Evolutionary conservation across 2,888 invertebrate genomes (phyloP).

Genomic region (Tromatobia lineatoria): DNA sequence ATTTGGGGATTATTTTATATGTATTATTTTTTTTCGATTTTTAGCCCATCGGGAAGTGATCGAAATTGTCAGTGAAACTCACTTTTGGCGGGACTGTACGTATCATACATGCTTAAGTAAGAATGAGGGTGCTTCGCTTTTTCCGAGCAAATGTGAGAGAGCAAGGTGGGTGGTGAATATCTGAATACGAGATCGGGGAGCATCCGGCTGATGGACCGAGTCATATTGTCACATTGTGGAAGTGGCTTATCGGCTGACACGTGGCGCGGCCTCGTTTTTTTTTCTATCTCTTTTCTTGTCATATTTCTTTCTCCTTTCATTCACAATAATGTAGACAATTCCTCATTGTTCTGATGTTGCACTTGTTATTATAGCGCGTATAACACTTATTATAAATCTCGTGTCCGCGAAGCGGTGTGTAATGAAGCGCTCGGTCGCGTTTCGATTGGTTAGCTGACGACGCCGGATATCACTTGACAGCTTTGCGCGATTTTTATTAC

Average conservation of each 20-base stretch:
- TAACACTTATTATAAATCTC: conserved; percentile 6
- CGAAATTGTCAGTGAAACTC: no score
- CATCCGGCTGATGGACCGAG: conserved; percentile 78
- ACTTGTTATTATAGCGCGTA: conserved; percentile 34
- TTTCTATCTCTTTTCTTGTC: conserved; percentile 58
- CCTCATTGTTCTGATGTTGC: conserved; percentile 58
- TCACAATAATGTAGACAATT: conserved; percentile 48
- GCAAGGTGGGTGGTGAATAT: conserved; percentile 72
- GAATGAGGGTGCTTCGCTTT: no score
- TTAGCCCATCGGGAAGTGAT: no score
- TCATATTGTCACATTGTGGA: conserved; percentile 82
- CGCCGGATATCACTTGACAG: conserved; percentile 52
- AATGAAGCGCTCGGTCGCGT: conserved; percentile 30
- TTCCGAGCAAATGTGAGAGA: conserved; percentile 45
- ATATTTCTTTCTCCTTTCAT: conserved; percentile 53
- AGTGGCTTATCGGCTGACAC: conserved; percentile 82
- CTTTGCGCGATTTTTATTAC: conserved; percentile 61
- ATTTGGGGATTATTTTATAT: no score
- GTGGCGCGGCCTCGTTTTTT: conserved; percentile 75
- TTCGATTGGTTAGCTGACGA: conserved; percentile 43
- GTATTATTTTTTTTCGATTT: no score
- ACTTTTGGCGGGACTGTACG: no score
- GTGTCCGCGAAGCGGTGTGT: conserved; percentile 18
- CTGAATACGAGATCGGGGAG: conserved; percentile 79
- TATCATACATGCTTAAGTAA: no score